phyloP scores from a whole-genome alignment of 64 coral and sea anemone species.

The Pachyseris speciosa region DNA sequence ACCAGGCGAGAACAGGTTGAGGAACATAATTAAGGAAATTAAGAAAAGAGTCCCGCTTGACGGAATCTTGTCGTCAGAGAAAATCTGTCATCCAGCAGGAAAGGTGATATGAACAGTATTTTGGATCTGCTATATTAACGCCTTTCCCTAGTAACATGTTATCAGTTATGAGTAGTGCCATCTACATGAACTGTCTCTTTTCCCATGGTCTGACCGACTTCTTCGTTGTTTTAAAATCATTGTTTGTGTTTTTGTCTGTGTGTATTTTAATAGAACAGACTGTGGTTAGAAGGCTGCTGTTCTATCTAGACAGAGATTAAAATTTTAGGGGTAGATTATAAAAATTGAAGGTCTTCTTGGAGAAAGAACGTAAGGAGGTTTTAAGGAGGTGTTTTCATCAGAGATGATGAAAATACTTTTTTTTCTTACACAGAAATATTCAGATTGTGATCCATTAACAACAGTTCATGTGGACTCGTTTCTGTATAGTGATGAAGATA shows the following conservation, averaged over 20 bases:
- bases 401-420: background rate
- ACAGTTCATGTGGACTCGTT: slow-evolving; percentile 82
- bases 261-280: too few relatives aligned
- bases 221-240: too few relatives aligned
- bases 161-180: too few relatives aligned
- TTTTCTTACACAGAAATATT: slow-evolving; percentile 4
- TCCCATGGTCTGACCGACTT: too few relatives aligned
- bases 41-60: slow-evolving; percentile 62
- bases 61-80: slow-evolving; percentile 67
- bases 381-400: too few relatives aligned
- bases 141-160: background rate
- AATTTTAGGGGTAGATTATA: too few relatives aligned
- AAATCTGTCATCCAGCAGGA: slow-evolving; percentile 60
- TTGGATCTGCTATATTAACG: background rate
- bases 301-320: too few relatives aligned
- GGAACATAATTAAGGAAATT: slow-evolving; percentile 74
- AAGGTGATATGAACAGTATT: background rate
- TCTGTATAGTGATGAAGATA: slow-evolving; percentile 86
- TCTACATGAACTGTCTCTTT: too few relatives aligned
- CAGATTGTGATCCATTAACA: slow-evolving; percentile 62
- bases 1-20: slow-evolving; percentile 2
- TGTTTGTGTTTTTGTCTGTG: too few relatives aligned
- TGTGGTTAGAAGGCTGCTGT: too few relatives aligned
- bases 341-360: too few relatives aligned
- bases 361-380: too few relatives aligned